phyloP scores from a whole-genome alignment of 2,888 invertebrate species.

The Seira musarum region DNA sequence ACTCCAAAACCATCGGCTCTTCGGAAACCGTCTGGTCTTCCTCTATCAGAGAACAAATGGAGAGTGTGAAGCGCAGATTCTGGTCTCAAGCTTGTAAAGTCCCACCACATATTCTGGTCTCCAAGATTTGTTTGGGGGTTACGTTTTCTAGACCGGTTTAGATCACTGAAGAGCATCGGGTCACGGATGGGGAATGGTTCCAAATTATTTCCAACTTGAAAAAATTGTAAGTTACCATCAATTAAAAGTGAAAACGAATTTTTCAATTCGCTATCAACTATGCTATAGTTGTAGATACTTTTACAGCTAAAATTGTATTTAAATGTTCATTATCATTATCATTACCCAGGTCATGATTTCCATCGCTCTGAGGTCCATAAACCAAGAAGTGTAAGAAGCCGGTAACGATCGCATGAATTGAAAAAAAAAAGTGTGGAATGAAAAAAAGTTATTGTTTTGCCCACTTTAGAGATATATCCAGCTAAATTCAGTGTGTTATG shows the following conservation, averaged over 20 bases:
- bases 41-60: slow-evolving; percentile 85
- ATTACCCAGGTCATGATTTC: neutral
- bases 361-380: too few species aligned
- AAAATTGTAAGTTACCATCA: neutral
- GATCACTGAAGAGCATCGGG: slow-evolving; percentile 89
- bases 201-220: slow-evolving; percentile 74
- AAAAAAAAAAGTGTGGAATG: too few species aligned
- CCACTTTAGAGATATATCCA: too few species aligned
- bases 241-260: too few species aligned
- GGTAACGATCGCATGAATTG: too few species aligned
- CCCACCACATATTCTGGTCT: slow-evolving; percentile 97
- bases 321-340: too few species aligned
- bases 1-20: slow-evolving; percentile 97
- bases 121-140: slow-evolving; percentile 93
- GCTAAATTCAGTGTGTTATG: too few species aligned
- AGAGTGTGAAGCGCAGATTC: slow-evolving; percentile 88
- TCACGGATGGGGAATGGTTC: slow-evolving; percentile 85
- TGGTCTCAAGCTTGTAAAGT: slow-evolving; percentile 89
- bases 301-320: too few species aligned
- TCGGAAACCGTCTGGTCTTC: slow-evolving; percentile 81
- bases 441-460: too few species aligned
- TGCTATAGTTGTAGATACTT: too few species aligned
- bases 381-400: too few species aligned
- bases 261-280: too few species aligned
- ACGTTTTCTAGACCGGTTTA: slow-evolving; percentile 93